These are phyloP conservation scores for Sebastes kiyomatsui DNA, from an alignment of 2,797 vertebrate genomes.

Conservation along the genomic window DNA sequence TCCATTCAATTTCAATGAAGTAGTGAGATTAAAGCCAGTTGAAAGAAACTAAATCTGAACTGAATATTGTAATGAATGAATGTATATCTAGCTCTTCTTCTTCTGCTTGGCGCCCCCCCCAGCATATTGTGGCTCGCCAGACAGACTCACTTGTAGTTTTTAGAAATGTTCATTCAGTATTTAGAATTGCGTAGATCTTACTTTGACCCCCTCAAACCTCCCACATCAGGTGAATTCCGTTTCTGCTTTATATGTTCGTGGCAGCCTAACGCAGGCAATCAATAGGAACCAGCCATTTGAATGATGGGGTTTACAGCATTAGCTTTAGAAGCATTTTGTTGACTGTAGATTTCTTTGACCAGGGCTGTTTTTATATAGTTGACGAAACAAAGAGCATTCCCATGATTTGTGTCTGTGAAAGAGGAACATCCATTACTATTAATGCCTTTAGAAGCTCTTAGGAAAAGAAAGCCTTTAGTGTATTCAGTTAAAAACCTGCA, in stretches of 20 bases:
- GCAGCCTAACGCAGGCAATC: not conserved
- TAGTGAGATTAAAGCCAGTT: constrained; percentile 33
- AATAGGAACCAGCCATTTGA: not conserved
- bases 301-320: constrained; percentile 30
- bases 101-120: constrained; percentile 1
- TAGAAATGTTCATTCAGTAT: constrained; percentile 21
- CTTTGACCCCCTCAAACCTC: not conserved
- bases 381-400: constrained; percentile 24
- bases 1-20: constrained; percentile 18
- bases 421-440: not conserved
- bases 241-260: constrained; percentile 12
- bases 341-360: not conserved
- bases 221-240: constrained; percentile 7
- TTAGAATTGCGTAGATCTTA: not conserved
- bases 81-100: constrained; percentile 61
- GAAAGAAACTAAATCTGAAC: constrained; percentile 15
- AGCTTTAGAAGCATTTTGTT: constrained; percentile 42
- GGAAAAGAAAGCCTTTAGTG: not conserved
- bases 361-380: constrained; percentile 22
- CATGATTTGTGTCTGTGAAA: constrained; percentile 11
- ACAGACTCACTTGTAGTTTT: constrained; percentile 23
- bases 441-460: not conserved
- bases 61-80: constrained; percentile 55
- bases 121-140: not conserved
- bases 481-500: not conserved